Conservation (phyloP, 2,888 invertebrate genomes). For the Lordiphosa andalusiaca region DNA sequence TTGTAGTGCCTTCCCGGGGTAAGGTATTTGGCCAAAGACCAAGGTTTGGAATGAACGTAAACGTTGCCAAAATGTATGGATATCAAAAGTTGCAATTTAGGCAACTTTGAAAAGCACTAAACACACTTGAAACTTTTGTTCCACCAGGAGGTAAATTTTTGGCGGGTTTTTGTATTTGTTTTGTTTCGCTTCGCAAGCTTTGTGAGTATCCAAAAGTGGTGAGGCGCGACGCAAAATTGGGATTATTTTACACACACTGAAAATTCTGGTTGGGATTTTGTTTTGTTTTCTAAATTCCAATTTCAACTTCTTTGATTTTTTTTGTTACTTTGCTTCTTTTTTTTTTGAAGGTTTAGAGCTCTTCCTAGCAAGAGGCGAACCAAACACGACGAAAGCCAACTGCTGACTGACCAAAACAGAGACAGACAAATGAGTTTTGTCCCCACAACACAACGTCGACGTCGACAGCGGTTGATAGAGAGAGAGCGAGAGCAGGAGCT, state of each 20-base stretch:
- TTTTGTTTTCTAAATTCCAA: slow-evolving; percentile 6
- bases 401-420: slow-evolving; percentile 81
- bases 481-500: slow-evolving; percentile 17
- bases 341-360: slow-evolving; percentile 36
- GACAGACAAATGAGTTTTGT: slow-evolving; percentile 79
- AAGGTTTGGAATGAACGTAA: slow-evolving; percentile 55
- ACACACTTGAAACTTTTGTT: slow-evolving; percentile 43
- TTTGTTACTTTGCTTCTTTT: slow-evolving; percentile 23
- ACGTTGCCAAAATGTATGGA: slow-evolving; percentile 64
- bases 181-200: slow-evolving; percentile 41
- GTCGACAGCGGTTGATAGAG: slow-evolving; percentile 30
- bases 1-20: slow-evolving; percentile 53
- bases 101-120: slow-evolving; percentile 54
- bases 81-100: slow-evolving; percentile 53
- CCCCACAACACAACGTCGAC: slow-evolving; percentile 35
- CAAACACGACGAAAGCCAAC: slow-evolving; percentile 79
- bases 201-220: neutral
- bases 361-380: slow-evolving; percentile 59
- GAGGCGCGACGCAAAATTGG: too few species aligned
- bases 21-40: slow-evolving; percentile 57
- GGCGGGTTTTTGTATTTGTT: slow-evolving; percentile 31
- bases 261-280: slow-evolving; percentile 2
- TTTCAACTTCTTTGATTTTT: slow-evolving; percentile 1
- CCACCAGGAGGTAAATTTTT: slow-evolving; percentile 17
- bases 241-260: too few species aligned